Evolutionary conservation across 1,140 invertebrate genomes (phyloP).

Genomic region (Akabosia matsudoensis): DNA sequence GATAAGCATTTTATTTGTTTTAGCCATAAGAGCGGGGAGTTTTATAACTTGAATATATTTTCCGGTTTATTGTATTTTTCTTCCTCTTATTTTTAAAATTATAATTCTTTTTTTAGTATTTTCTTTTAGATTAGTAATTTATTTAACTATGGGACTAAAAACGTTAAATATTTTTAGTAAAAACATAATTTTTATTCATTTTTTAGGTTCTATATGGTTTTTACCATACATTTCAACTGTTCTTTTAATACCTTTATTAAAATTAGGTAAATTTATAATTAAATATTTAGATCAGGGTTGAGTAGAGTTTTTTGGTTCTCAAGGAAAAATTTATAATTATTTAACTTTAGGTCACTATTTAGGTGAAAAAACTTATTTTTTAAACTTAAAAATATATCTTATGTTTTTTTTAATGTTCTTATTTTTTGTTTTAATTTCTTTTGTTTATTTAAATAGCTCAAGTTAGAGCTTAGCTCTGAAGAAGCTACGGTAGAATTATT

Average conservation of each 20-base stretch:
- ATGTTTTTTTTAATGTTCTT: background rate
- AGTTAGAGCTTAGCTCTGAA: conserved; percentile 4
- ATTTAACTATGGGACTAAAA: too few relatives aligned
- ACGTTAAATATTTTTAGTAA: background rate
- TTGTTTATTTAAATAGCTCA: conserved; percentile 13
- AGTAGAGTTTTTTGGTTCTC: background rate
- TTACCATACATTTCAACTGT: background rate
- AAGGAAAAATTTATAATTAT: background rate
- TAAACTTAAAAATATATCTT: background rate
- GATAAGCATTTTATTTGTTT: background rate
- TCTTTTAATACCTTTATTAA: background rate
- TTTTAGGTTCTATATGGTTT: conserved; percentile 1
- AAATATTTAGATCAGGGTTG: background rate
- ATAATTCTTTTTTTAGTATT: background rate
- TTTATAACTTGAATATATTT: background rate
- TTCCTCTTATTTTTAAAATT: background rate
- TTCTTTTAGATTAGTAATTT: background rate
- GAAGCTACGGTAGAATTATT: conserved; percentile 8
- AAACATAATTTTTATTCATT: background rate
- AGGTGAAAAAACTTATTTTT: background rate
- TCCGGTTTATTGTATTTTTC: conserved; percentile 9
- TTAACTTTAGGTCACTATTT: too few relatives aligned
- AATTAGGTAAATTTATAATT: background rate
- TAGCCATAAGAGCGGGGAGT: background rate
- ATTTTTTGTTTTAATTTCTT: background rate